phyloP scores from a whole-genome alignment of 2,797 vertebrate species.

The Vespertilio murinus region DNA sequence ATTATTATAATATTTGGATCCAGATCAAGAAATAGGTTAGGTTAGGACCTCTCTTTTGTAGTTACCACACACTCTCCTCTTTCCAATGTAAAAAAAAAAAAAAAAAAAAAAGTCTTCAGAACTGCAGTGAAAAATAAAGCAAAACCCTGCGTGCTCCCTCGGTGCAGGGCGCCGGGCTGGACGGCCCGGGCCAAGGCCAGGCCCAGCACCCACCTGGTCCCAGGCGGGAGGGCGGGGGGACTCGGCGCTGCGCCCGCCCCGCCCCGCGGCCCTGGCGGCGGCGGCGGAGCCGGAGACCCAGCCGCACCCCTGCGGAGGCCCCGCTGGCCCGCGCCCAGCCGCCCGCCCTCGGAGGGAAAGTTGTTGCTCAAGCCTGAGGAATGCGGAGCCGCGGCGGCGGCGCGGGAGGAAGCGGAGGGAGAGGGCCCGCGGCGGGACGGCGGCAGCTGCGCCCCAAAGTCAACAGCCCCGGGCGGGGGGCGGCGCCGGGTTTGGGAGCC shows the following conservation, averaged over 20 bases:
- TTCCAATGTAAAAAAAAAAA: not conserved
- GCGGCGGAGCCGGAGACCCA: not conserved
- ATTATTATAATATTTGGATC: conserved; percentile 29
- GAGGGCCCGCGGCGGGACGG: not conserved
- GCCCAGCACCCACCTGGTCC: not conserved
- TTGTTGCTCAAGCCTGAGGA: conserved; percentile 82
- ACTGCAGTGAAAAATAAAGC: not conserved
- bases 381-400: conserved; percentile 77
- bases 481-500: not conserved
- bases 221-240: not conserved
- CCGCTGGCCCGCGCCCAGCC: conserved; percentile 55
- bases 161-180: not conserved
- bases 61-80: not conserved
- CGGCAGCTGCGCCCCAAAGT: conserved; percentile 64
- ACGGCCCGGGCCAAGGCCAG: not conserved
- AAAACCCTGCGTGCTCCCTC: not conserved
- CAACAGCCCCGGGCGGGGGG: conserved; percentile 44
- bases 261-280: too few relatives aligned
- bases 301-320: not conserved
- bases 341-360: conserved; percentile 76
- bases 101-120: not conserved
- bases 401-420: conserved; percentile 75
- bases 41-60: not conserved
- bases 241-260: not conserved
- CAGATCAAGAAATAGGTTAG: not conserved